Percentiles rank a stretch among this genome's conserved stretches.
phyloP scores from a whole-genome alignment of 53 echinoderm and acorn worm genomes.

The Patiria pectinifera region DNA sequence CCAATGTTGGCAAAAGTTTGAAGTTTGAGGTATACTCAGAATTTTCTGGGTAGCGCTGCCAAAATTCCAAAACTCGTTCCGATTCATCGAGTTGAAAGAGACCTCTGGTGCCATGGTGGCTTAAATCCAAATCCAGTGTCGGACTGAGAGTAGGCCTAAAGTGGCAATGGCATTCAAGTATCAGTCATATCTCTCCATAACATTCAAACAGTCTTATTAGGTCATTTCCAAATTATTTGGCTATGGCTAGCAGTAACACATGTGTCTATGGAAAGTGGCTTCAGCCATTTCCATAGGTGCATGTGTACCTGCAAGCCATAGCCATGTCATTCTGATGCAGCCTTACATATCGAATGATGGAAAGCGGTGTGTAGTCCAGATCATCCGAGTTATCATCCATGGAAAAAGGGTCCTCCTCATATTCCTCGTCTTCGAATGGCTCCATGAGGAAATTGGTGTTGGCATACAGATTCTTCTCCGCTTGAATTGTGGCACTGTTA shows the following conservation, averaged over 20 bases:
- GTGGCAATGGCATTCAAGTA: no score
- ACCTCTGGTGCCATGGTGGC: no score
- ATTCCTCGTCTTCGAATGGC: neutral
- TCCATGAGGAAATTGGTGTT: slow-evolving; percentile 12
- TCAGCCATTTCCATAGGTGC: neutral
- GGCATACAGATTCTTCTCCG: neutral
- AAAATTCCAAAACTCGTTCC: no score
- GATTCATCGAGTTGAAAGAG: no score
- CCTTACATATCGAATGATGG: slow-evolving; percentile 66
- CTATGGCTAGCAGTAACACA: neutral
- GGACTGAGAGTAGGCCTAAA: no score
- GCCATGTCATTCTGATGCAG: neutral
- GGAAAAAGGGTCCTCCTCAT: slow-evolving; percentile 41
- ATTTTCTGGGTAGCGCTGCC: no score
- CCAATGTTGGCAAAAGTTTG: no score
- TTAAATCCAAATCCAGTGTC: no score
- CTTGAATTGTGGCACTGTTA: neutral
- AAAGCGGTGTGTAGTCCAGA: slow-evolving; percentile 50
- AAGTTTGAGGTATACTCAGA: no score
- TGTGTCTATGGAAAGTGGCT: neutral
- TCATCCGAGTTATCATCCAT: slow-evolving; percentile 57
- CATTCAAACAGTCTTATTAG: no score
- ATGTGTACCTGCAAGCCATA: neutral
- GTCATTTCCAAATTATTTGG: no score
- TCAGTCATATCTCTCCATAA: no score